Conservation (phyloP, 2,113 vertebrate genomes). For the Gulo gulo region DNA sequence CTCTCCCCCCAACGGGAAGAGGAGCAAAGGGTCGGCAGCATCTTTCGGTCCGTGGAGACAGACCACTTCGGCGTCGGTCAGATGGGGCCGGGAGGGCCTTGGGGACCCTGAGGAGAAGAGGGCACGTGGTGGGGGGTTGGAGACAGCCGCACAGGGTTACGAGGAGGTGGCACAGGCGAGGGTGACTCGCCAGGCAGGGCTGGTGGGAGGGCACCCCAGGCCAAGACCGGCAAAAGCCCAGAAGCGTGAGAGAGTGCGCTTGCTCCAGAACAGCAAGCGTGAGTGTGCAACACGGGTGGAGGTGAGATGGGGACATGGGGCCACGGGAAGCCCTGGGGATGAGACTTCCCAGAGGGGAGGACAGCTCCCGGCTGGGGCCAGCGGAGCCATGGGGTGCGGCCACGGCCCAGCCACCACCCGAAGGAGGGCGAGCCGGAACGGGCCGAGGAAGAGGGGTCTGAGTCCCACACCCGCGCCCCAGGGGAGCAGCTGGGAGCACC, state of each 20-base stretch:
- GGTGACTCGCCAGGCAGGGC: not conserved
- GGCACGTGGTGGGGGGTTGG: not conserved
- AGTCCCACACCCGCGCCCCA: not conserved
- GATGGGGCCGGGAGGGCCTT: not conserved
- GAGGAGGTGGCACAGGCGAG: not conserved
- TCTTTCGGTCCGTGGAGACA: not conserved
- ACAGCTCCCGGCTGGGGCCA: not conserved
- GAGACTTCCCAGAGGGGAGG: not conserved
- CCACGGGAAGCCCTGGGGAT: not conserved
- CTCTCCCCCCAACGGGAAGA: not conserved
- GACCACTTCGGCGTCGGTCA: too few relatives aligned
- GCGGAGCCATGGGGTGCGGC: not conserved
- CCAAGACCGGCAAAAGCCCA: not conserved
- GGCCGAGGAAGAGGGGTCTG: not conserved
- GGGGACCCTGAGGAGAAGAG: not conserved
- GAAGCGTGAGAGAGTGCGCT: fast-evolving
- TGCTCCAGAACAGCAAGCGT: not conserved
- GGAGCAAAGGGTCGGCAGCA: not conserved
- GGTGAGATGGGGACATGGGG: not conserved
- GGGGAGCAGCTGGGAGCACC: not conserved
- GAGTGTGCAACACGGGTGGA: not conserved
- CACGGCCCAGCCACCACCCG: not conserved
- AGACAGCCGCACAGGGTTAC: not conserved
- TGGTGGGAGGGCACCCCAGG: not conserved
- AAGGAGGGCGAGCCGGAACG: not conserved